These are phyloP conservation scores for Ctenochaetus hawaiiensis DNA, from an alignment of 2,797 vertebrate genomes.

Conservation along the genomic window DNA sequence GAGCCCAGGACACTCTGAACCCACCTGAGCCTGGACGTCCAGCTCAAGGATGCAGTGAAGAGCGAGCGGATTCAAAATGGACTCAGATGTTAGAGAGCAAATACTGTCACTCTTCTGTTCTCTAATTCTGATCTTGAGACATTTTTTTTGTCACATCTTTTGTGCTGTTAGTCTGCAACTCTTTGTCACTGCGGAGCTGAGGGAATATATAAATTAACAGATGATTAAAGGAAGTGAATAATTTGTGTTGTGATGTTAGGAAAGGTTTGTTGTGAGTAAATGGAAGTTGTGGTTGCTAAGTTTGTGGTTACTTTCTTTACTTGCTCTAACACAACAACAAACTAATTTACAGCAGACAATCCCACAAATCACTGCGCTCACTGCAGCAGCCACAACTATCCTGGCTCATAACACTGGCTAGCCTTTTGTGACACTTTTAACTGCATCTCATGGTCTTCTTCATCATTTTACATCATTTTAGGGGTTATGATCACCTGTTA, in stretches of 20 bases:
- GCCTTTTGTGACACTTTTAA: background rate
- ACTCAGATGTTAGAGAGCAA: background rate
- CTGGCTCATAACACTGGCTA: background rate
- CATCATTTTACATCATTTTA: background rate
- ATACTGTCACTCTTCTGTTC: background rate
- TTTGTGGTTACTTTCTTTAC: no score
- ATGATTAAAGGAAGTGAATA: background rate
- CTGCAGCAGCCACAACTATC: background rate
- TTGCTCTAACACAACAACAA: no score
- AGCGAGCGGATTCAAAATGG: background rate
- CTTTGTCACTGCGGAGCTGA: background rate
- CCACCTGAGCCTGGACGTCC: conserved; percentile 54
- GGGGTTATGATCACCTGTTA: background rate
- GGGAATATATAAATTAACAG: background rate
- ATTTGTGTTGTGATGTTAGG: background rate
- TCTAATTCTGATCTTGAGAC: background rate
- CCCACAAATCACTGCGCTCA: background rate
- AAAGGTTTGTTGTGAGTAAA: background rate
- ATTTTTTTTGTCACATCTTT: background rate
- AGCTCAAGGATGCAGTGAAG: background rate
- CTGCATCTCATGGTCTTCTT: background rate
- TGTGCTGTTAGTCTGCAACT: background rate
- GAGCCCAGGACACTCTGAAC: conserved; percentile 49
- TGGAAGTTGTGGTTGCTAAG: background rate
- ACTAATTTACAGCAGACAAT: background rate